Percentiles rank a stretch among this genome's conserved stretches.
phyloP scores from a whole-genome alignment of 2,888 invertebrate genomes.

The Cistogaster globosa region DNA sequence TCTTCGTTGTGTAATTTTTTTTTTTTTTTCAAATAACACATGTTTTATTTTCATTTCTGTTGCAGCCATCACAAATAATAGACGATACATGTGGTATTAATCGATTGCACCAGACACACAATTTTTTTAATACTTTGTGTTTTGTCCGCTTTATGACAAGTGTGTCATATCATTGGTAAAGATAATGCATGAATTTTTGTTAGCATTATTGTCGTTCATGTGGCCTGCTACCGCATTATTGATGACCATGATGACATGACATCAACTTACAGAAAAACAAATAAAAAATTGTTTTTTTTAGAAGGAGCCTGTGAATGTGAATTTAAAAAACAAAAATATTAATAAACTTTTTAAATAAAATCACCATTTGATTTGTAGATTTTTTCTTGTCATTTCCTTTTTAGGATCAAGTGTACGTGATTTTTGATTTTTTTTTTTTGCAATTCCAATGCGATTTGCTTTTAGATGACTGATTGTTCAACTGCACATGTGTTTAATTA shows the following conservation, averaged over 20 bases:
- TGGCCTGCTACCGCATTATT: neutral
- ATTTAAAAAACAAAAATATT: neutral
- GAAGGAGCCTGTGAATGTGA: slow-evolving; percentile 15
- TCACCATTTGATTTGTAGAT: slow-evolving; percentile 6
- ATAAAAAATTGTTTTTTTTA: slow-evolving; percentile 9
- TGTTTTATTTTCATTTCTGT: no score
- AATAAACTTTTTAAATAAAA: slow-evolving; percentile 11
- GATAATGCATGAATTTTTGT: neutral
- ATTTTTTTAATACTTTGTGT: neutral
- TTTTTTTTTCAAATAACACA: no score
- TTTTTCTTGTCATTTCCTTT: slow-evolving; percentile 57
- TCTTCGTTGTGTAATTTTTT: no score
- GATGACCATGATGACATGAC: slow-evolving; percentile 30
- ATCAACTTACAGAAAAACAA: slow-evolving; percentile 10
- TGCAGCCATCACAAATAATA: neutral
- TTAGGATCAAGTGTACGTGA: slow-evolving; percentile 15
- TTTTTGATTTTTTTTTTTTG: neutral
- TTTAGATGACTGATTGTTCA: slow-evolving; percentile 3
- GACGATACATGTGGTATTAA: neutral
- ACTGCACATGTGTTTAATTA: slow-evolving; percentile 28
- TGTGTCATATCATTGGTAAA: slow-evolving; percentile 28
- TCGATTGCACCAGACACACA: neutral
- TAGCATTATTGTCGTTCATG: no score
- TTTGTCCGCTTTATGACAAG: slow-evolving; percentile 7
- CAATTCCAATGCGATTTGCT: slow-evolving; percentile 8